Conservation (phyloP, 2,888 invertebrate genomes). For the Cryptophagus acutangulus region DNA sequence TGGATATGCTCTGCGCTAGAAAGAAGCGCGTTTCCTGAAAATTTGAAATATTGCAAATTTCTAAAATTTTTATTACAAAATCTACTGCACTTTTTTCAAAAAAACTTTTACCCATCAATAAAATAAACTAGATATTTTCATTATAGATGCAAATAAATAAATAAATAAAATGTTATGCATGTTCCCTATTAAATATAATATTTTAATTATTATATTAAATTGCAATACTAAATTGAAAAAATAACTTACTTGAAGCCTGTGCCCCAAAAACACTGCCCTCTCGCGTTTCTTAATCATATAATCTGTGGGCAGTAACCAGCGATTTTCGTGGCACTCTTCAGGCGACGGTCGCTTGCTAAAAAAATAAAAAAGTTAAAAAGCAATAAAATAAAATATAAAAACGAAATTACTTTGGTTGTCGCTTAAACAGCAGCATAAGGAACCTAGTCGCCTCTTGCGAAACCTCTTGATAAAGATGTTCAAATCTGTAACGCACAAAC, state of each 20-base stretch:
- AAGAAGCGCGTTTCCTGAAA: too few relatives aligned
- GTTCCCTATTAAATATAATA: too few relatives aligned
- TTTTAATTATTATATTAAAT: conserved; percentile 6
- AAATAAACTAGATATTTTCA: conserved; percentile 4
- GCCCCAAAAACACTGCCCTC: conserved; percentile 78
- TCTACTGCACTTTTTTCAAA: too few relatives aligned
- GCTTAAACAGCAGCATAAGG: conserved; percentile 92
- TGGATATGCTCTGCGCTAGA: too few relatives aligned
- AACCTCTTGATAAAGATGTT: conserved; percentile 89
- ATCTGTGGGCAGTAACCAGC: conserved; percentile 90
- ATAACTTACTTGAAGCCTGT: conserved; percentile 69
- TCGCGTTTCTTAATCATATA: conserved; percentile 91
- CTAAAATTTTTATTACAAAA: too few relatives aligned
- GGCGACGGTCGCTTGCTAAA: conserved; percentile 86
- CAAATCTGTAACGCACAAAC: conserved; percentile 88
- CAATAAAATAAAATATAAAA: background rate
- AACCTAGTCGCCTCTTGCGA: conserved; percentile 91
- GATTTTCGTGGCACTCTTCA: conserved; percentile 93
- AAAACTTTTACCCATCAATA: too few relatives aligned
- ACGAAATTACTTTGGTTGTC: conserved; percentile 75
- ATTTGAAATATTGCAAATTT: too few relatives aligned
- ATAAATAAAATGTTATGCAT: too few relatives aligned
- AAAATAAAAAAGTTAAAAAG: conserved; percentile 19
- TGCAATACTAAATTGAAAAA: conserved; percentile 3
- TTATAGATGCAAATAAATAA: too few relatives aligned